Evolutionary conservation across 2,888 invertebrate species (phyloP).

Genomic region (Craniophora ligustri): DNA sequence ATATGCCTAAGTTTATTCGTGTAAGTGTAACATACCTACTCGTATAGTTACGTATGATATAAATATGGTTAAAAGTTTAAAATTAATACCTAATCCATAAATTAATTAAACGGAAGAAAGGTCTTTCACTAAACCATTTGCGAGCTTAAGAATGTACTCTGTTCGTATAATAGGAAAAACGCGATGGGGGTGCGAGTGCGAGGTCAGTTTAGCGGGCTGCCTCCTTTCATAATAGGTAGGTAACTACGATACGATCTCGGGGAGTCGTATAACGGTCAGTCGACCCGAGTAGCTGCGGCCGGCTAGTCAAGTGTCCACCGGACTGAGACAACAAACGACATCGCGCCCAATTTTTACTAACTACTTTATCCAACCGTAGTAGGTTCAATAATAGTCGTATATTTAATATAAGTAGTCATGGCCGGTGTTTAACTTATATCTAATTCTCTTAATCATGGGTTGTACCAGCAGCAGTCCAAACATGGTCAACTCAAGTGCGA

Average conservation of each 20-base stretch:
- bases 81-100: slow-evolving; percentile 42
- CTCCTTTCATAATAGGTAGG: slow-evolving; percentile 84
- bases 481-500: slow-evolving; percentile 67
- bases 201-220: slow-evolving; percentile 85
- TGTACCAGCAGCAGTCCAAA: slow-evolving; percentile 84
- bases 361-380: slow-evolving; percentile 42
- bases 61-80: slow-evolving; percentile 15
- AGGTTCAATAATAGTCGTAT: no score
- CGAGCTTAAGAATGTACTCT: slow-evolving; percentile 80
- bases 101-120: slow-evolving; percentile 59
- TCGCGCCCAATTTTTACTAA: slow-evolving; percentile 34
- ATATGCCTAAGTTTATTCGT: no score
- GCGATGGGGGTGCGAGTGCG: slow-evolving; percentile 88
- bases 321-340: slow-evolving; percentile 38
- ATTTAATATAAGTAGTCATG: slow-evolving; percentile 51
- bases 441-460: slow-evolving; percentile 75
- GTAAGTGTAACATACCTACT: no score
- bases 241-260: slow-evolving; percentile 83
- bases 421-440: slow-evolving; percentile 44
- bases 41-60: no score
- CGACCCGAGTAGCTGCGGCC: slow-evolving; percentile 70
- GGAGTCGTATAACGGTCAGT: slow-evolving; percentile 64
- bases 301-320: slow-evolving; percentile 66
- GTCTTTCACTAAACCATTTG: slow-evolving; percentile 72
- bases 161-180: slow-evolving; percentile 86